These are phyloP conservation scores for Plagiodera versicolora DNA, from an alignment of 2,888 invertebrate species.

Conservation along the genomic window DNA sequence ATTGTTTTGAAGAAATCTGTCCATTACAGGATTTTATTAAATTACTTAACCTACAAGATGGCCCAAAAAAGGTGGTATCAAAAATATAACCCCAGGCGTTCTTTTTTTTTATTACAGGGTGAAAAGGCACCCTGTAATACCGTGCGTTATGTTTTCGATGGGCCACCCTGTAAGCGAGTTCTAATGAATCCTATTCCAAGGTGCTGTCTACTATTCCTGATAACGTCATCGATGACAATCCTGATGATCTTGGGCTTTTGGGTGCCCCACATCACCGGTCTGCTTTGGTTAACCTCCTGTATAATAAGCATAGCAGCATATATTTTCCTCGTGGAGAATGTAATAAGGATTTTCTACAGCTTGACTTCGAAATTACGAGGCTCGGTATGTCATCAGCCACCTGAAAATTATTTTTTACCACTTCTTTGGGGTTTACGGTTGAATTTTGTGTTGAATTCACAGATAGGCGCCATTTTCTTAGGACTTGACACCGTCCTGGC, in stretches of 20 bases:
- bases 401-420: neutral
- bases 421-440: too few relatives aligned
- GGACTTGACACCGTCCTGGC: constrained; percentile 17
- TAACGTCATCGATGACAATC: constrained; percentile 25
- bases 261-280: constrained; percentile 35
- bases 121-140: too few relatives aligned
- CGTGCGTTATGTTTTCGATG: too few relatives aligned
- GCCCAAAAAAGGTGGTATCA: too few relatives aligned
- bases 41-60: too few relatives aligned
- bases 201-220: constrained; percentile 22
- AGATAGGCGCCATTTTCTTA: constrained; percentile 24
- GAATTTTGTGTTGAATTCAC: too few relatives aligned
- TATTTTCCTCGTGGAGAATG: constrained; percentile 35
- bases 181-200: too few relatives aligned
- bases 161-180: too few relatives aligned
- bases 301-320: constrained; percentile 31
- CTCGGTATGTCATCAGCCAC: constrained; percentile 20
- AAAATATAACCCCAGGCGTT: too few relatives aligned
- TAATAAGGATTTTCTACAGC: constrained; percentile 25
- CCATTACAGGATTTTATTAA: too few relatives aligned
- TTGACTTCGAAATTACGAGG: constrained; percentile 15
- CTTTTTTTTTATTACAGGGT: too few relatives aligned
- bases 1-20: too few relatives aligned
- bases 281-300: constrained; percentile 37
- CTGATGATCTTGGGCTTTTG: constrained; percentile 39